Evolutionary conservation across 2,888 invertebrate genomes (phyloP).

Genomic region (Leptarthrus brevirostris): DNA sequence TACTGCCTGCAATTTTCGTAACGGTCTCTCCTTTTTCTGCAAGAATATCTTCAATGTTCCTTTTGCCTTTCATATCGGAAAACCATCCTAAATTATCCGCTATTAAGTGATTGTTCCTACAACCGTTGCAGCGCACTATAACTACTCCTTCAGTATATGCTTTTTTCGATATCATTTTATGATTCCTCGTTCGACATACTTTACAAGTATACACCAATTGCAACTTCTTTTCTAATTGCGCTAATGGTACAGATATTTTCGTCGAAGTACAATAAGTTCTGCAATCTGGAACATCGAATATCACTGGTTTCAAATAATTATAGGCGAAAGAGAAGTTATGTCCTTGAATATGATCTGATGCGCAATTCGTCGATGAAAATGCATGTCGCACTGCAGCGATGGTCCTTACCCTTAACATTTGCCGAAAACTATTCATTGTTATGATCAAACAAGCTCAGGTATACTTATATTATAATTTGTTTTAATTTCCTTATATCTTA

Average conservation of each 20-base stretch:
- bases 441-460: neutral
- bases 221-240: slow-evolving; percentile 70
- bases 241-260: slow-evolving; percentile 57
- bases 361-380: neutral
- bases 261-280: neutral
- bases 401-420: neutral
- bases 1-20: slow-evolving; percentile 65
- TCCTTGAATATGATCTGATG: neutral
- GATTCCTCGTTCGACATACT: slow-evolving; percentile 81
- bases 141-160: slow-evolving; percentile 92
- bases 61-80: slow-evolving; percentile 77
- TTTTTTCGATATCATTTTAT: slow-evolving; percentile 81
- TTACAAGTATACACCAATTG: slow-evolving; percentile 89
- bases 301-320: neutral
- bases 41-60: slow-evolving; percentile 92
- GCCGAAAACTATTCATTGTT: slow-evolving; percentile 15
- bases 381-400: neutral
- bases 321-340: slow-evolving; percentile 4
- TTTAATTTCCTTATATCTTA: too few relatives aligned
- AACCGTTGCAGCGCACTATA: slow-evolving; percentile 89
- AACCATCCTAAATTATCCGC: slow-evolving; percentile 98
- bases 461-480: too few relatives aligned
- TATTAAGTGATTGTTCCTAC: slow-evolving; percentile 90
- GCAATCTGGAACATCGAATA: slow-evolving; percentile 29
- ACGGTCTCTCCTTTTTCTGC: slow-evolving; percentile 89